Evolutionary conservation across 30 jellyfish, hydroid and myxozoan species (phyloP).

Genomic region (Aurelia sp.): DNA sequence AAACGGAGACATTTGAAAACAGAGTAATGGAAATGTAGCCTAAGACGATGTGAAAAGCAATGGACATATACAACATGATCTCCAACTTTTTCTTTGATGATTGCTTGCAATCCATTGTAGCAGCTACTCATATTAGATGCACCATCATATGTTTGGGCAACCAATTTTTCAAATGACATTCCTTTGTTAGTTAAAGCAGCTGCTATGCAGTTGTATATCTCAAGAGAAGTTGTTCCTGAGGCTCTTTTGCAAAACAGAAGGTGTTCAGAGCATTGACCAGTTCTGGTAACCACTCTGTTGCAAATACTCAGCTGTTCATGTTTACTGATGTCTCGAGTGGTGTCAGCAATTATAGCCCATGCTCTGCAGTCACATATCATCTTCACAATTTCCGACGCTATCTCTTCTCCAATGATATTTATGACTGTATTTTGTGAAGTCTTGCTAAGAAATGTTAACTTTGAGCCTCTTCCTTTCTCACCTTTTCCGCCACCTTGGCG

Average conservation of each 20-base stretch:
- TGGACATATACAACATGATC: constrained; percentile 12
- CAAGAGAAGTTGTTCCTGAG: constrained; percentile 35
- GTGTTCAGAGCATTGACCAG: constrained; percentile 45
- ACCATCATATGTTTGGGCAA: constrained; percentile 59
- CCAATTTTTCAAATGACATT: constrained; percentile 31
- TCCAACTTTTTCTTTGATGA: constrained; percentile 39
- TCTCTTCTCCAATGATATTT: constrained; percentile 46
- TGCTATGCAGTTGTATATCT: constrained; percentile 1
- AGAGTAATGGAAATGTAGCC: too few relatives aligned
- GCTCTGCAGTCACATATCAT: constrained; percentile 7
- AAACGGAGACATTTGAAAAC: too few relatives aligned
- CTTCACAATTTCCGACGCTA: constrained; percentile 6
- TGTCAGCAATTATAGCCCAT: constrained; percentile 4
- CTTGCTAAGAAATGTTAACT: constrained; percentile 49
- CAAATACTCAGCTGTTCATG: constrained; percentile 42
- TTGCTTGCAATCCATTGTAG: constrained; percentile 66
- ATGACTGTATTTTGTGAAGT: constrained; percentile 19
- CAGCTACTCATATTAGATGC: constrained; percentile 6
- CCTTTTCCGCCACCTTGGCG: background rate
- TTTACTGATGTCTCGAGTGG: background rate
- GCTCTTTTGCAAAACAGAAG: constrained; percentile 41
- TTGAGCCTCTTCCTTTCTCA: constrained; percentile 47
- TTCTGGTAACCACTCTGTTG: constrained; percentile 22
- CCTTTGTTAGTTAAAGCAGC: background rate
- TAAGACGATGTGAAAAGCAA: constrained; percentile 1